Percentiles rank a stretch among this genome's conserved stretches.
phyloP scores from a whole-genome alignment of 2,888 invertebrate species.

The Actias luna region DNA sequence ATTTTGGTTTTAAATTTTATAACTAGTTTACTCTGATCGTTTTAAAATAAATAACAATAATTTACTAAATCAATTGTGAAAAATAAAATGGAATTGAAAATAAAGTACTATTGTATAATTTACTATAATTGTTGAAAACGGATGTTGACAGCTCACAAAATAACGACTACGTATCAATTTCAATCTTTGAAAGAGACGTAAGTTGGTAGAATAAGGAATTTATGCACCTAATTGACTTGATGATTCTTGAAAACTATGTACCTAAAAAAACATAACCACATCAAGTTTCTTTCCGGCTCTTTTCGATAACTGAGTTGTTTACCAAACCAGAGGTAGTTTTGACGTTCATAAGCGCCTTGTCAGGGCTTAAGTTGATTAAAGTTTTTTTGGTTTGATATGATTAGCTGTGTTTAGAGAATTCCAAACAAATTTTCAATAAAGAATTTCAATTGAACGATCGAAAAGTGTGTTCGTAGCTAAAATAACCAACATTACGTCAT shows the following conservation, averaged over 20 bases:
- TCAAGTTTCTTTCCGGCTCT: no score
- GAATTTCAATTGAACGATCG: slow-evolving; percentile 10
- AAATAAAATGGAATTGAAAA: background rate
- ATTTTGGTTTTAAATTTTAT: background rate
- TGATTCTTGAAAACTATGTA: no score
- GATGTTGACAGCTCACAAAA: slow-evolving; percentile 2
- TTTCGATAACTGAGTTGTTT: no score
- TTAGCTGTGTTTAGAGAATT: no score
- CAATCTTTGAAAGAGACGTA: slow-evolving; percentile 6
- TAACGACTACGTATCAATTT: slow-evolving; percentile 2
- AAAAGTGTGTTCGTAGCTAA: slow-evolving; percentile 16
- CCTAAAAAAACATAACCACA: no score
- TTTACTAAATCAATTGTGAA: background rate
- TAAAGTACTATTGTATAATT: slow-evolving; percentile 4
- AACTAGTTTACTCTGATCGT: background rate
- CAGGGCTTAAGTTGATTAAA: no score
- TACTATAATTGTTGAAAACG: slow-evolving; percentile 2
- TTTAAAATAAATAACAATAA: background rate
- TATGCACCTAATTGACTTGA: no score
- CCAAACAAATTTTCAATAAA: slow-evolving; percentile 1
- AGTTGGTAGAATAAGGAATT: background rate
- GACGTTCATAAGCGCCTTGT: no score
- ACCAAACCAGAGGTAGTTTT: no score
- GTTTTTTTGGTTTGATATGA: no score
- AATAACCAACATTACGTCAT: slow-evolving; percentile 12